Evolutionary conservation across 2,888 invertebrate genomes (phyloP).

Genomic region (Synergus itoensis): DNA sequence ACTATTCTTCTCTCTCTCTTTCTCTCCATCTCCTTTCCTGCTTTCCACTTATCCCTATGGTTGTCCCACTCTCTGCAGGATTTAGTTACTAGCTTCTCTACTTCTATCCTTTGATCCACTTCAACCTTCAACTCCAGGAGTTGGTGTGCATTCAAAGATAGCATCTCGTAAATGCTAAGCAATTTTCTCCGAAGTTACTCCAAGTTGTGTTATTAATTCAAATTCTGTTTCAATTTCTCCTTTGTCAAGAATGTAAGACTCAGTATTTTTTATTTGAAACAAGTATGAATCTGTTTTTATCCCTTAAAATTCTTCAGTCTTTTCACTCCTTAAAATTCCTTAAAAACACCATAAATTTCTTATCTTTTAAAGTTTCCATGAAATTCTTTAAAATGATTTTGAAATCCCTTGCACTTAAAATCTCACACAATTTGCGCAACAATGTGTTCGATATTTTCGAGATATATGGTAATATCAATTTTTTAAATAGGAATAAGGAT

Average conservation of each 20-base stretch:
- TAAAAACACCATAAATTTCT: no score
- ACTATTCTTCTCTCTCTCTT: constrained; percentile 46
- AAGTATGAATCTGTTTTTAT: no score
- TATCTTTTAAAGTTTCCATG: no score
- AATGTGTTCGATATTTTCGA: no score
- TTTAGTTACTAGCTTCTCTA: constrained; percentile 26
- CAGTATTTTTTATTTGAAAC: no score
- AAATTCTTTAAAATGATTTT: no score
- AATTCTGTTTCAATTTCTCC: not conserved
- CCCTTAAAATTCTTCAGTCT: no score
- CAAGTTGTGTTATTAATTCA: not conserved
- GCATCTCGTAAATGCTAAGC: constrained; percentile 17
- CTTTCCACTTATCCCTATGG: constrained; percentile 42
- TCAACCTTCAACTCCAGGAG: constrained; percentile 25
- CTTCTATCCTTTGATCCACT: constrained; percentile 16
- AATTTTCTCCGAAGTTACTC: constrained; percentile 1
- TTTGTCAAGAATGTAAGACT: not conserved
- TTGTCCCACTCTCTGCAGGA: constrained; percentile 10
- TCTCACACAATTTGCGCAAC: no score
- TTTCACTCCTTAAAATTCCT: no score
- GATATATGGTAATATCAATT: no score
- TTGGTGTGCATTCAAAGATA: constrained; percentile 13
- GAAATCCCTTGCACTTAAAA: no score
- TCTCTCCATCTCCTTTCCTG: constrained; percentile 38
- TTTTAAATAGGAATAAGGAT: no score